Conservation (phyloP, 1,140 invertebrate species). For the Bradysia coprophila region DNA sequence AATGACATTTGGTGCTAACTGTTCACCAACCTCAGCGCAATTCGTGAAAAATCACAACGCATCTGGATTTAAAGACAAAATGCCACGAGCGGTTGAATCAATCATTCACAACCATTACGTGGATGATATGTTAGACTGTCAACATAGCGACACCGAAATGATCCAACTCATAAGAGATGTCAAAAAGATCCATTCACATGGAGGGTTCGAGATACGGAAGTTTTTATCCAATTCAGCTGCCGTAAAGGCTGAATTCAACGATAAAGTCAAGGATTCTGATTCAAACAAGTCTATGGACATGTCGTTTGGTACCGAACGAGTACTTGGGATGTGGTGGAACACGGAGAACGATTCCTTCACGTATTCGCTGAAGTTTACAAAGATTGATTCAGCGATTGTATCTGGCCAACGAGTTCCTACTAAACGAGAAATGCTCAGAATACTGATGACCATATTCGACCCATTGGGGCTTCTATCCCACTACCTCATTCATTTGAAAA, state of each 20-base stretch:
- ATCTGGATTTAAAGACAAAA: conserved; percentile 5
- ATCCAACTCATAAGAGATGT: conserved; percentile 6
- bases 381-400: conserved; percentile 7
- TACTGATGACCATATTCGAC: conserved; percentile 12
- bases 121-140: conserved; percentile 19
- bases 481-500: conserved; percentile 6
- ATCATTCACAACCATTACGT: conserved; percentile 16
- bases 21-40: conserved; percentile 14
- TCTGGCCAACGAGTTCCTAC: conserved; percentile 4
- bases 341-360: conserved; percentile 5
- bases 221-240: conserved; percentile 5
- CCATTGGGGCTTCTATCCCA: conserved; percentile 9
- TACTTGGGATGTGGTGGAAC: conserved; percentile 6
- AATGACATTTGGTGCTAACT: conserved; percentile 15
- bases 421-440: conserved; percentile 4
- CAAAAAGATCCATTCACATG: background rate
- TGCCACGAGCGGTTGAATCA: conserved; percentile 9
- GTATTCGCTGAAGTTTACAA: conserved; percentile 1
- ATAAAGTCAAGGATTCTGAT: background rate
- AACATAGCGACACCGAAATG: conserved; percentile 8
- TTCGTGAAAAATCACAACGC: conserved; percentile 18
- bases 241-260: background rate
- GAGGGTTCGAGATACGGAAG: conserved; percentile 1
- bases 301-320: conserved; percentile 1
- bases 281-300: background rate